A percentile compares a stretch with the other conserved stretches of the same genome.
Evolutionary conservation across 2,797 vertebrate species (phyloP).

Genomic region (Mormyrops attenuatus): DNA sequence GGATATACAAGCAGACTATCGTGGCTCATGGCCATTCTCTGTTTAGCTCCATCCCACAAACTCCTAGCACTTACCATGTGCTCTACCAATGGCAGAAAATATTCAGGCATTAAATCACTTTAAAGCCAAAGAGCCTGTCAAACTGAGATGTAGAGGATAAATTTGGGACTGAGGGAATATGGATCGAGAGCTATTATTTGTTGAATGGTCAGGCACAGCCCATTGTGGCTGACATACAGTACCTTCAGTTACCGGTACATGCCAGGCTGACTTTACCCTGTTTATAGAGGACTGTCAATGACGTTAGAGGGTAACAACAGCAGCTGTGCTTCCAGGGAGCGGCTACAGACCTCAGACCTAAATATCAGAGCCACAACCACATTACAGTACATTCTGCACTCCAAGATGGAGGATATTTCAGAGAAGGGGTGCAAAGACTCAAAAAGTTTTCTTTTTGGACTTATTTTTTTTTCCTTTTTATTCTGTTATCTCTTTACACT

Average conservation of each 20-base stretch:
- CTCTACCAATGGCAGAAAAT: background rate
- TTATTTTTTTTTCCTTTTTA: background rate
- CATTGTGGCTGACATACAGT: background rate
- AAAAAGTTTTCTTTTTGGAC: background rate
- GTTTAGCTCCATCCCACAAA: background rate
- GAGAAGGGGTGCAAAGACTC: background rate
- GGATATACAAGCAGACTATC: background rate
- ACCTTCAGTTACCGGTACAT: background rate
- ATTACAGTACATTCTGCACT: background rate
- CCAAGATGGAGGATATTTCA: background rate
- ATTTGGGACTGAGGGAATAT: background rate
- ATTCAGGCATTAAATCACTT: background rate
- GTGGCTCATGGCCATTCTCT: background rate
- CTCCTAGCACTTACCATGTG: background rate
- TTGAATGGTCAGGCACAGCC: background rate
- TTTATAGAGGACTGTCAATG: background rate
- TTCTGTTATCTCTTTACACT: background rate
- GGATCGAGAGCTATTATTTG: background rate
- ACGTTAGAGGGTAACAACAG: background rate
- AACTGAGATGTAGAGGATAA: background rate
- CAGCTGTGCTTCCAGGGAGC: background rate
- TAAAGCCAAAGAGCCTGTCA: background rate
- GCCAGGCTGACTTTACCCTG: background rate
- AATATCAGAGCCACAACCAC: background rate
- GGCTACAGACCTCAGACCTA: constrained; percentile 1